A percentile compares a stretch with the other conserved stretches of the same genome.
Conservation (phyloP, 1,140 invertebrate genomes). For the Zeugodacus cucurbitae region DNA sequence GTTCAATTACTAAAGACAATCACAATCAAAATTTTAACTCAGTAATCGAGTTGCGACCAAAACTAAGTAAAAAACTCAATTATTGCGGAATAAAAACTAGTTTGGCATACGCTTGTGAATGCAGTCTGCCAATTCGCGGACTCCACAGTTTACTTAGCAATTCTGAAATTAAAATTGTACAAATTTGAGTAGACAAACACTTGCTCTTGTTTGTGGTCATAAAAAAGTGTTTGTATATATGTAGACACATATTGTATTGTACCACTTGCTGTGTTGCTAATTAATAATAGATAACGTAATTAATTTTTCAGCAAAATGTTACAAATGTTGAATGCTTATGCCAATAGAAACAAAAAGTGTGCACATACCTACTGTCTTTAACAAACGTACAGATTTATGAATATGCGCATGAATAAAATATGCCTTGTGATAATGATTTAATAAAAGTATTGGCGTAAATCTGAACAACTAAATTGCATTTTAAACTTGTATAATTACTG, state of each 20-base stretch:
- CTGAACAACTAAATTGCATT: background rate
- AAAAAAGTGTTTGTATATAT: no score
- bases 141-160: background rate
- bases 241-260: background rate
- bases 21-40: no score
- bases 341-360: background rate
- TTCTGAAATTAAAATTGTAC: slow-evolving; percentile 6
- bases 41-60: no score
- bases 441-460: background rate
- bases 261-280: background rate
- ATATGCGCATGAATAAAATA: background rate
- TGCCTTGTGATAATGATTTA: background rate
- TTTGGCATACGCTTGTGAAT: no score
- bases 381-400: background rate
- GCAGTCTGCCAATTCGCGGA: no score
- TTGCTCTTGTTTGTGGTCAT: background rate
- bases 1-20: no score
- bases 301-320: slow-evolving; percentile 34
- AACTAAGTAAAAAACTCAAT: background rate
- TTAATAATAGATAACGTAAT: slow-evolving; percentile 13
- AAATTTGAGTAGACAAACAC: background rate
- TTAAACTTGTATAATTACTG: background rate
- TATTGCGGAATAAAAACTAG: background rate
- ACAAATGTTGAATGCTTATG: background rate
- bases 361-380: no score